Percentiles rank a stretch among this genome's conserved stretches.
phyloP scores from a whole-genome alignment of 2,888 invertebrate genomes.

The Drosophila maculinotata region DNA sequence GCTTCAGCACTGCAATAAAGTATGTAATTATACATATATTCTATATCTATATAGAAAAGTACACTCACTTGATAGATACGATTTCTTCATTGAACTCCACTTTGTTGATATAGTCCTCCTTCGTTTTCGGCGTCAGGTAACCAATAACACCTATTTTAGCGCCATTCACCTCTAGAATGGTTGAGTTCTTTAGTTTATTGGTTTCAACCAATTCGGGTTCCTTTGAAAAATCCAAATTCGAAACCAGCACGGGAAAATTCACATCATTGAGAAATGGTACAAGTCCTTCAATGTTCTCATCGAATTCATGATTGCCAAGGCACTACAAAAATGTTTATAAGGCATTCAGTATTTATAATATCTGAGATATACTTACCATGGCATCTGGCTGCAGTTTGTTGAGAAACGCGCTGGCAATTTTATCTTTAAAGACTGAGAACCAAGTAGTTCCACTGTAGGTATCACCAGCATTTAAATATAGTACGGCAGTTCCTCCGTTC shows the following conservation, averaged over 20 bases:
- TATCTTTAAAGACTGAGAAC: slow-evolving; percentile 93
- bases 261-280: slow-evolving; percentile 90
- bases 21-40: background rate
- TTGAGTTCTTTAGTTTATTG: slow-evolving; percentile 87
- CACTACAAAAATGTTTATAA: slow-evolving; percentile 86
- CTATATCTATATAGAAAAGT: background rate
- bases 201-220: slow-evolving; percentile 87
- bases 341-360: too few relatives aligned
- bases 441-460: slow-evolving; percentile 95
- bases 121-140: slow-evolving; percentile 93
- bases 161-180: slow-evolving; percentile 88
- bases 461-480: slow-evolving; percentile 96
- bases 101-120: slow-evolving; percentile 83
- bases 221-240: slow-evolving; percentile 90
- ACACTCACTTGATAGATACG: slow-evolving; percentile 86
- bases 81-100: slow-evolving; percentile 90
- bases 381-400: slow-evolving; percentile 93
- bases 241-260: slow-evolving; percentile 90
- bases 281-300: slow-evolving; percentile 91
- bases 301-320: slow-evolving; percentile 97
- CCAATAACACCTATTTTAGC: slow-evolving; percentile 93
- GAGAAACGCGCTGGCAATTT: slow-evolving; percentile 91
- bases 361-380: slow-evolving; percentile 87
- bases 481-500: slow-evolving; percentile 88
- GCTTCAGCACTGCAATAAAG: slow-evolving; percentile 86